phyloP scores from a whole-genome alignment of 2,797 vertebrate genomes.

The Poecilia velifera region DNA sequence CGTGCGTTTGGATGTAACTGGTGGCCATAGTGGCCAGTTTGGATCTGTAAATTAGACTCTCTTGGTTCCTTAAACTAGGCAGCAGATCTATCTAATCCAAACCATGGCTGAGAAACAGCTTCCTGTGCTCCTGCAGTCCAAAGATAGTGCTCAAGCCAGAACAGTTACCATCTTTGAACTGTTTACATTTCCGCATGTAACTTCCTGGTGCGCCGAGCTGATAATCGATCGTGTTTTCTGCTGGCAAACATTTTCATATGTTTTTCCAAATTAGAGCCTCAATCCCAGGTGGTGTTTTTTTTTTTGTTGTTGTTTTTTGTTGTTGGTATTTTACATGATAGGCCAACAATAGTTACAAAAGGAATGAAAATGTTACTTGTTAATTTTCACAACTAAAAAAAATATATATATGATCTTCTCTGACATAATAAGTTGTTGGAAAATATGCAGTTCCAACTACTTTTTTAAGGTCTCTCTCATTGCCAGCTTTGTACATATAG shows the following conservation, averaged over 20 bases:
- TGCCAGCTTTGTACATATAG: background rate
- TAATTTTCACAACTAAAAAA: background rate
- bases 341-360: background rate
- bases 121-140: conserved; percentile 66
- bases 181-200: conserved; percentile 55
- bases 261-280: background rate
- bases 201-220: conserved; percentile 31
- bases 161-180: conserved; percentile 32
- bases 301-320: too few relatives aligned
- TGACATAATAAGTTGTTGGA: background rate
- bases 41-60: conserved; percentile 36
- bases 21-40: background rate
- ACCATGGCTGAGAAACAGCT: conserved; percentile 39
- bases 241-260: background rate
- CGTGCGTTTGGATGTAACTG: background rate
- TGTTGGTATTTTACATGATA: background rate
- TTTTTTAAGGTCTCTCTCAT: background rate
- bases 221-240: conserved; percentile 21
- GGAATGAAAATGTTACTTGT: background rate
- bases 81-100: conserved; percentile 35
- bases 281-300: too few relatives aligned
- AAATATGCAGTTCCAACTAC: background rate
- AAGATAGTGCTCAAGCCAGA: conserved; percentile 72
- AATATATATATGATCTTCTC: background rate
- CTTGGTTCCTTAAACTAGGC: conserved; percentile 47